Evolutionary conservation across 2,888 invertebrate genomes (phyloP).

Genomic region (Hydrotaea cyrtoneurina): DNA sequence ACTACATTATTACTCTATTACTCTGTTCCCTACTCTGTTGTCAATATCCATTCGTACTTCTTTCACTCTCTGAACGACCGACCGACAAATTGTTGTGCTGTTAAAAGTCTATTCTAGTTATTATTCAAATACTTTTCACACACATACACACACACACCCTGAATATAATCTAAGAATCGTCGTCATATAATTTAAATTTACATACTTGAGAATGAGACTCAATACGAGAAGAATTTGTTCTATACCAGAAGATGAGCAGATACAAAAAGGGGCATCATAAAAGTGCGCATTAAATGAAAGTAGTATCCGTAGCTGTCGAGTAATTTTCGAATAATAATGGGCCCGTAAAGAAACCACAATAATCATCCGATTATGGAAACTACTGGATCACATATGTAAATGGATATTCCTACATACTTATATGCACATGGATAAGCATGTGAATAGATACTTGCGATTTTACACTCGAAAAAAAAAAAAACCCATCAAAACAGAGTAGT

Average conservation of each 20-base stretch:
- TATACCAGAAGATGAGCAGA: no score
- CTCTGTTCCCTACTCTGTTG: neutral
- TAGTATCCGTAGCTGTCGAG: neutral
- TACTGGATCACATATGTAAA: no score
- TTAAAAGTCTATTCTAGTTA: no score
- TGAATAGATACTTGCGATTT: neutral
- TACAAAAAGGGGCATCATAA: no score
- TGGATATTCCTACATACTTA: neutral
- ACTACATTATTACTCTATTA: no score
- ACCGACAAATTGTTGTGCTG: neutral
- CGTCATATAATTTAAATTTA: no score
- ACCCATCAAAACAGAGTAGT: no score
- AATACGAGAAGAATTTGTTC: neutral
- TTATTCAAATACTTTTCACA: no score
- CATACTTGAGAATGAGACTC: no score
- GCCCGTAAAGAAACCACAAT: neutral
- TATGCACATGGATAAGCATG: neutral
- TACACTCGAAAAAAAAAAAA: neutral
- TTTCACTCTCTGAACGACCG: neutral
- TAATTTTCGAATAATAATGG: neutral
- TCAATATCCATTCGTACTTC: neutral
- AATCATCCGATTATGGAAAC: neutral
- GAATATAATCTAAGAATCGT: no score
- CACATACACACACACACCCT: no score
- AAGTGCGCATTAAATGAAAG: neutral